Evolutionary conservation across 2,113 vertebrate genomes (phyloP).

Genomic region (Prionailurus bengalensis): DNA sequence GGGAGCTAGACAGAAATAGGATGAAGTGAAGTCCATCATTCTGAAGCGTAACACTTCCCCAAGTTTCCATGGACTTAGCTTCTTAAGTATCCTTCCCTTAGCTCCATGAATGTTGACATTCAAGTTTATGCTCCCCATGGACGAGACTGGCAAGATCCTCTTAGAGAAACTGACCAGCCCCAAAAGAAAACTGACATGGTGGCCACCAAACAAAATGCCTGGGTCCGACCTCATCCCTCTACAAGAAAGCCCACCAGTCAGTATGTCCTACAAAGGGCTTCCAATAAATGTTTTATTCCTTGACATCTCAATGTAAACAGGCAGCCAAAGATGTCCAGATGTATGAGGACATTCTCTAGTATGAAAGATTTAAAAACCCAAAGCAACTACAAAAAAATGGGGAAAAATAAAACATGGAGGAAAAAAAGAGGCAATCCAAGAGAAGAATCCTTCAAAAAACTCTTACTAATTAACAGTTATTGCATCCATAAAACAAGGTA

Average conservation of each 20-base stretch:
- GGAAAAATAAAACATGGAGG: background rate
- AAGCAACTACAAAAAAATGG: background rate
- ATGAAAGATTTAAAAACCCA: constrained; percentile 44
- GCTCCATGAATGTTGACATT: background rate
- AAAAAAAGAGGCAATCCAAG: background rate
- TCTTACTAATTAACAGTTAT: background rate
- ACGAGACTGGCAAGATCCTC: background rate
- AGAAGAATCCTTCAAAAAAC: background rate
- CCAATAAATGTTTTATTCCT: background rate
- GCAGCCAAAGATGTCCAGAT: background rate
- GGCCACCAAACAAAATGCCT: background rate
- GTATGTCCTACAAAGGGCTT: background rate
- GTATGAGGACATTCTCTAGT: background rate
- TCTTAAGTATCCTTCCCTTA: background rate
- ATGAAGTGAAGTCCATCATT: background rate
- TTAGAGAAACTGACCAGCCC: background rate
- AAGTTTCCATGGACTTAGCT: background rate
- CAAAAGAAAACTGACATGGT: background rate
- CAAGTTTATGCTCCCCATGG: background rate
- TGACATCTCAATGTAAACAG: background rate
- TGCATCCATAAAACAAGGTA: background rate
- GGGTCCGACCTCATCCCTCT: background rate
- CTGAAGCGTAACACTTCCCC: background rate
- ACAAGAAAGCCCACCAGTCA: background rate
- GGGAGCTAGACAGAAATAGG: background rate